Conservation (phyloP, 2,888 invertebrate genomes). For the Uloborus plumipes region DNA sequence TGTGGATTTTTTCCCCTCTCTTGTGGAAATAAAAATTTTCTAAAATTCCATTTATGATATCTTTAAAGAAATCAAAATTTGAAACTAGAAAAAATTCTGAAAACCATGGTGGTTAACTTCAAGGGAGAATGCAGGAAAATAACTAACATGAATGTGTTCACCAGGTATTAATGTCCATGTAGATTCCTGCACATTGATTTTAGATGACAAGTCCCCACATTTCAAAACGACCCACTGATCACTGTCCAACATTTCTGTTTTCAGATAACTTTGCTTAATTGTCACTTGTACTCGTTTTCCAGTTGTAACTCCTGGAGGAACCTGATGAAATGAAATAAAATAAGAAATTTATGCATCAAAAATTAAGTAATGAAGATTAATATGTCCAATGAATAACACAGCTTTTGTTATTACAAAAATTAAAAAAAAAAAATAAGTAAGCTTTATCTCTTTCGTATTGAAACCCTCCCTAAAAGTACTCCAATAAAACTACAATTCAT, state of each 20-base stretch:
- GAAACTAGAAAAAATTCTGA: too few species aligned
- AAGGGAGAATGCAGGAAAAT: neutral
- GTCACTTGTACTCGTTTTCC: slow-evolving; percentile 80
- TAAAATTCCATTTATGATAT: too few species aligned
- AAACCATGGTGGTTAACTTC: too few species aligned
- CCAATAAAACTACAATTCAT: too few species aligned
- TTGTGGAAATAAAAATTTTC: too few species aligned
- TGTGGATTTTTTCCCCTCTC: too few species aligned
- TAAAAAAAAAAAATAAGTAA: too few species aligned
- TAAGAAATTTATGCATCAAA: too few species aligned
- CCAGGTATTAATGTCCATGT: slow-evolving; percentile 83
- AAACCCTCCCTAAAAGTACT: too few species aligned
- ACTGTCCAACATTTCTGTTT: slow-evolving; percentile 67
- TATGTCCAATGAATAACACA: neutral
- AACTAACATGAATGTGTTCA: slow-evolving; percentile 75
- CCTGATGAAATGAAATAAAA: slow-evolving; percentile 66
- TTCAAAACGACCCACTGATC: slow-evolving; percentile 75
- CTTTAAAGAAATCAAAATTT: too few species aligned
- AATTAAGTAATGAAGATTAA: neutral
- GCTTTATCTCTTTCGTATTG: too few species aligned
- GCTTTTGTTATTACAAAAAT: neutral
- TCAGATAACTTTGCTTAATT: slow-evolving; percentile 74
- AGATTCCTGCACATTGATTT: slow-evolving; percentile 80
- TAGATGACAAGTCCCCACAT: slow-evolving; percentile 78
- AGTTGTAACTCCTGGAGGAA: slow-evolving; percentile 74